Base-by-base conservation (phyloP, 2,797 vertebrate species). In the Aythya fuligula region DNA sequence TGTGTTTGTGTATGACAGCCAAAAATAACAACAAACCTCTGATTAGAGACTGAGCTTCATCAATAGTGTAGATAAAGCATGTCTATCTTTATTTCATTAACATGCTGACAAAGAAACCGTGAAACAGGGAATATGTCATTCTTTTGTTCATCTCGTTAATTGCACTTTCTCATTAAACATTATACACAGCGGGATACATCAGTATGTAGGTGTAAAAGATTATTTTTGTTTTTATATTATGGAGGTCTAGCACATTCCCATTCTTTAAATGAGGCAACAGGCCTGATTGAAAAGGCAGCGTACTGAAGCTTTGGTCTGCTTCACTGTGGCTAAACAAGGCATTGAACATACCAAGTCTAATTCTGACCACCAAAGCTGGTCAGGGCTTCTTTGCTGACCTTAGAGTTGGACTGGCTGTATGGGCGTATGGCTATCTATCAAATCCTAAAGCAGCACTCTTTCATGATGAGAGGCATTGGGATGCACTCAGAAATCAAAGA, bases 21-120 rank as follows among this genome's bases (percentile, higher is more conserved):
- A 61, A 89, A 90, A 90, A 61, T 76, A 81, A 57, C 36, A 90
- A 13, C 56, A 92, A 90, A 76, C 22, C 4, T 81, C 83, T 86
- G 47, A 70, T 4, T 10, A 78, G 70, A 32, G 64, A 54, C 69
- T 82, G 45, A 94, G 34, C 6, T 45, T 49, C 72, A 32, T 15
- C 39, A 17, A 13, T 32, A 30, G 36, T 13, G 53, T 38, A 49
- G 84, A 54, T 67, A 71, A 87, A 85, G 25, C 8, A 3, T 81
- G 36, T 82, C 53, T 73, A 58, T 74, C 62, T 34, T 34, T 66
- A 34, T 45, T 82, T 82, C 25, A 5, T 66, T 61, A 73, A 58
- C 22, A 3, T 60, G 51, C 70, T 86, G 45, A 45, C 65, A 47
- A 28, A 58, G 57, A 77, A 76, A 56, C 4, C 5, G 30, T 34